These are phyloP conservation scores for Hemiscyllium ocellatum DNA, from an alignment of 2,113 vertebrate species.

Conservation along the genomic window DNA sequence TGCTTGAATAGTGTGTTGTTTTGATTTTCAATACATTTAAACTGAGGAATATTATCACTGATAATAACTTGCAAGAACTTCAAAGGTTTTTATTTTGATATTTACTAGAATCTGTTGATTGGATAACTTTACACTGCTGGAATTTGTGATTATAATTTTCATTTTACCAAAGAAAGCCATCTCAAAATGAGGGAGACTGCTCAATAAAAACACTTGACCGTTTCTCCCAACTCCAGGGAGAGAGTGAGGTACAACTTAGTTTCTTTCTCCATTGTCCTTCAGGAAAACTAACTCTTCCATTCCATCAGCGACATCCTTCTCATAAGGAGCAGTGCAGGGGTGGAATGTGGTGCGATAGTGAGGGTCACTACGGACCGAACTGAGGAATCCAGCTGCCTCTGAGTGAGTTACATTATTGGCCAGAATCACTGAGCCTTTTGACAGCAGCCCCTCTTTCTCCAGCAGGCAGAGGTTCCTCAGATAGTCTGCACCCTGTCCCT, in stretches of 20 bases:
- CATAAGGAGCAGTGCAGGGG: not conserved
- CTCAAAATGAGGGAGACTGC: not conserved
- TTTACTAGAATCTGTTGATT: not conserved
- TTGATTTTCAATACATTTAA: not conserved
- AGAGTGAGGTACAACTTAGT: not conserved
- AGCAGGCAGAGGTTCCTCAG: constrained; percentile 52
- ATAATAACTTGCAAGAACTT: not conserved
- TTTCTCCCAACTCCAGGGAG: not conserved
- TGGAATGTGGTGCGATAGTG: constrained; percentile 42
- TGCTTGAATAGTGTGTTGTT: not conserved
- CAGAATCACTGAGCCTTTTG: constrained; percentile 48
- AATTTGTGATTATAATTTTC: not conserved
- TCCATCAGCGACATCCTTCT: not conserved
- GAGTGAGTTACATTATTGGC: constrained; percentile 41
- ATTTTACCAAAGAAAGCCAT: not conserved
- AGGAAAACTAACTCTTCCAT: not conserved
- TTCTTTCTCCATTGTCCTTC: not conserved
- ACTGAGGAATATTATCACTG: not conserved
- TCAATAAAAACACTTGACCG: not conserved
- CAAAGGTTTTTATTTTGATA: not conserved
- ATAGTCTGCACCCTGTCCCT: constrained; percentile 48
- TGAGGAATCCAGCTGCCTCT: constrained; percentile 41
- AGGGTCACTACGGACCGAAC: constrained; percentile 41
- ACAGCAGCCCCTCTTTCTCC: constrained; percentile 47
- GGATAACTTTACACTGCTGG: not conserved